Evolutionary conservation across 2,888 invertebrate genomes (phyloP).

Genomic region (Drosophila dives): DNA sequence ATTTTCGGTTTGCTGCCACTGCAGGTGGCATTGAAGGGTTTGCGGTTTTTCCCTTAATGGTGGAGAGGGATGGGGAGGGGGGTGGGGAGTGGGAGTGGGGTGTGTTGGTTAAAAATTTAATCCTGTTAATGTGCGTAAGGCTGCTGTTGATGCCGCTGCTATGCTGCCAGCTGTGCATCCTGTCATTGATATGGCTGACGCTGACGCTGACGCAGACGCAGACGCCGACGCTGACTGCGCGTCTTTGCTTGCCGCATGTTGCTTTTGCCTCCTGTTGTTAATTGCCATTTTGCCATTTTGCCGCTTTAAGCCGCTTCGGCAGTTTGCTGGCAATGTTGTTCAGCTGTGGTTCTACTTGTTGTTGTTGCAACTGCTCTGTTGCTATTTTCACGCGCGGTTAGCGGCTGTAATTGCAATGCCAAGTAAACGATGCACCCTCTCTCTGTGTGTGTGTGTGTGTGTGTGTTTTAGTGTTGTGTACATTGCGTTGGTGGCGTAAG

Average conservation of each 20-base stretch:
- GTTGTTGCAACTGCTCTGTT: constrained; percentile 34
- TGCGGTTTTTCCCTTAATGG: constrained; percentile 55
- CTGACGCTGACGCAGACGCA: too few relatives aligned
- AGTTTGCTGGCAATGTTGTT: constrained; percentile 41
- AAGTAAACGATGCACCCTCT: constrained; percentile 73
- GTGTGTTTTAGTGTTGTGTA: constrained; percentile 20
- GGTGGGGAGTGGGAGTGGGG: background rate
- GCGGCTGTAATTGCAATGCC: constrained; percentile 79
- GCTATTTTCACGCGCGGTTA: constrained; percentile 77
- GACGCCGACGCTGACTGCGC: constrained; percentile 33
- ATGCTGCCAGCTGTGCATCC: constrained; percentile 26
- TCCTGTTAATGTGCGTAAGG: constrained; percentile 72
- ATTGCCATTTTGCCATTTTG: constrained; percentile 78
- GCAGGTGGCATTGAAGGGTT: constrained; percentile 74
- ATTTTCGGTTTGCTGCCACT: constrained; percentile 55
- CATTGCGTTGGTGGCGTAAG: constrained; percentile 68
- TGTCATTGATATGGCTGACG: constrained; percentile 68
- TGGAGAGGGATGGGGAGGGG: constrained; percentile 10
- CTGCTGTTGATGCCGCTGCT: constrained; percentile 4
- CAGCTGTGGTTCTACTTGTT: constrained; percentile 16
- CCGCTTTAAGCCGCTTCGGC: constrained; percentile 65
- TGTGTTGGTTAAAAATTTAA: constrained; percentile 52
- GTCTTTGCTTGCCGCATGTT: constrained; percentile 17
- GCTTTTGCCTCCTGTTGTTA: constrained; percentile 68
- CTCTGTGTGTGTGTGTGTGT: constrained; percentile 25